These are phyloP conservation scores for Zingel zingel DNA, from an alignment of 2,113 vertebrate genomes.

Conservation along the genomic window DNA sequence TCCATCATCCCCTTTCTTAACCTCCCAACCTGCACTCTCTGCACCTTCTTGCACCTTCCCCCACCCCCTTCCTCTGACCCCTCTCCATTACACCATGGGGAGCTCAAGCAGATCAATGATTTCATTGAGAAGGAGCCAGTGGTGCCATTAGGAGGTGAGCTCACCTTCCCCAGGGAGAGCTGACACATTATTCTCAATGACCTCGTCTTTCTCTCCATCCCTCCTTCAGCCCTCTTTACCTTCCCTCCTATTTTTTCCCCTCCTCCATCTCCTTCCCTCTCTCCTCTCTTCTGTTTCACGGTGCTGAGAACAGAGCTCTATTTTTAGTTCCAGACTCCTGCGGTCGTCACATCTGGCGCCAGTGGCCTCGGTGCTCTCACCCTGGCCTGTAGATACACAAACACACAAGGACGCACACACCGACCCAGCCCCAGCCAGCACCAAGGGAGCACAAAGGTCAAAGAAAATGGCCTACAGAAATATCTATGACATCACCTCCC, in stretches of 20 bases:
- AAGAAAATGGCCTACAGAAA: slow-evolving; percentile 63
- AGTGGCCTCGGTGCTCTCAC: slow-evolving; percentile 79
- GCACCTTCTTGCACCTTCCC: slow-evolving; percentile 35
- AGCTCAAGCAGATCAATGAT: slow-evolving; percentile 80
- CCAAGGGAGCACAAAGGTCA: slow-evolving; percentile 77
- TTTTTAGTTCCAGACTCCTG: slow-evolving; percentile 86
- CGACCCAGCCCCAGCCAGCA: slow-evolving; percentile 59
- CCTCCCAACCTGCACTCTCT: slow-evolving; percentile 48
- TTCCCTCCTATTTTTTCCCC: slow-evolving; percentile 33
- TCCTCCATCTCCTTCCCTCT: slow-evolving; percentile 46
- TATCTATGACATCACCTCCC: slow-evolving; percentile 77
- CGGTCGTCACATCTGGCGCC: slow-evolving; percentile 88
- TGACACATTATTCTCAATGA: slow-evolving; percentile 78
- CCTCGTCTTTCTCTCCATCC: slow-evolving; percentile 63
- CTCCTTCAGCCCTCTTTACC: slow-evolving; percentile 48
- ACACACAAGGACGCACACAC: slow-evolving; percentile 46
- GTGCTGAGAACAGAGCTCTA: slow-evolving; percentile 85
- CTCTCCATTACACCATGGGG: slow-evolving; percentile 65
- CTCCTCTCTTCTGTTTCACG: slow-evolving; percentile 73
- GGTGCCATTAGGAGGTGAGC: slow-evolving; percentile 84
- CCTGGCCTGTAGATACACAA: slow-evolving; percentile 75
- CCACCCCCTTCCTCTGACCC: slow-evolving; percentile 48
- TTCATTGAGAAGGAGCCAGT: slow-evolving; percentile 84
- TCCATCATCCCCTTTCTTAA: not conserved
- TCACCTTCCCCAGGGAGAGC: slow-evolving; percentile 78